Percentiles rank a stretch among this genome's conserved stretches.
Conservation (phyloP, 2,113 vertebrate species). For the Aptenodytes patagonicus region DNA sequence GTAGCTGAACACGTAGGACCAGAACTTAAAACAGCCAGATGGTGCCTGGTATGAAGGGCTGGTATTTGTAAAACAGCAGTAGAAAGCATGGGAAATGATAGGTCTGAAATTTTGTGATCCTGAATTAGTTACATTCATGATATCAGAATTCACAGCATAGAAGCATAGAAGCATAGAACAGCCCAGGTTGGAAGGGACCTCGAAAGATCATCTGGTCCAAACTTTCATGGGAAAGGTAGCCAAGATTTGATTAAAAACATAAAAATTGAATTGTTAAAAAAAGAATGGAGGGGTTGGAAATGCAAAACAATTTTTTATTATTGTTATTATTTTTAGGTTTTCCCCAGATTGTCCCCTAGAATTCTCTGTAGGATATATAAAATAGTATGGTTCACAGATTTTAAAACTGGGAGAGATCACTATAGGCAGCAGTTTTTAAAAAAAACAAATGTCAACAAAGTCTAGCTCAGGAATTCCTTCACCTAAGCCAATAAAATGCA, state of each 20-base stretch:
- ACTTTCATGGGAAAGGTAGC: neutral
- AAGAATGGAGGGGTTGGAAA: neutral
- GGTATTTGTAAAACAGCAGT: neutral
- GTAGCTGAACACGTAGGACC: neutral
- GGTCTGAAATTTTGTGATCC: neutral
- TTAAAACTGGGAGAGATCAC: neutral
- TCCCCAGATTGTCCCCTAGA: neutral
- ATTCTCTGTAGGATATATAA: neutral
- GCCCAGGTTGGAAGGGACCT: neutral
- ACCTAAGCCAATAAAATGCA: neutral
- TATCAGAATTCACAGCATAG: neutral
- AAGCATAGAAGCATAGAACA: neutral
- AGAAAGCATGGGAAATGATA: neutral
- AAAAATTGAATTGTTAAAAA: neutral
- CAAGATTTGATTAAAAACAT: neutral
- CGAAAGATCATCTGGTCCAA: neutral
- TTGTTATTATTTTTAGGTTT: neutral
- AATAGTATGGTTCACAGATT: neutral
- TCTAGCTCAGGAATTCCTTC: neutral
- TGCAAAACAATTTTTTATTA: neutral
- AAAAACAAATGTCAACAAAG: neutral
- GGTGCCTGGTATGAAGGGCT: neutral
- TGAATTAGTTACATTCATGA: neutral
- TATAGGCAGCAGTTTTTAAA: neutral
- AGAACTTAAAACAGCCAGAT: neutral